These are phyloP conservation scores for Drosophila picticornis DNA, from an alignment of 2,888 invertebrate genomes.

Conservation along the genomic window DNA sequence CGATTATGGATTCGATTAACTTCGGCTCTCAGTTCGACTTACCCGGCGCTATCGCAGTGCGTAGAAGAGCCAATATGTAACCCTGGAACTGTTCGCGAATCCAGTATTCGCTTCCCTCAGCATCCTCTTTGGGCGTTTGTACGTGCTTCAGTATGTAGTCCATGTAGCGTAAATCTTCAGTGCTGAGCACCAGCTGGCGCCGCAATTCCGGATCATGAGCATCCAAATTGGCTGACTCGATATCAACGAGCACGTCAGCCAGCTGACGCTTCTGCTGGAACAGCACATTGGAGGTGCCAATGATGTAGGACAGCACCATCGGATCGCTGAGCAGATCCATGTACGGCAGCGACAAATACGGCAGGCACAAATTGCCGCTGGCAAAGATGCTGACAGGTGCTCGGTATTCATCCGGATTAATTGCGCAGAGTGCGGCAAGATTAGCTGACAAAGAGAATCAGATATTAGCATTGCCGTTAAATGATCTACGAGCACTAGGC, in stretches of 20 bases:
- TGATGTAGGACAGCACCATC: conserved; percentile 93
- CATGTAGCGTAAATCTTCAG: conserved; percentile 97
- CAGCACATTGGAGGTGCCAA: conserved; percentile 99
- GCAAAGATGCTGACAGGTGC: conserved; percentile 95
- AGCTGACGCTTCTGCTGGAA: conserved; percentile 97
- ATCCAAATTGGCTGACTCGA: conserved; percentile 94
- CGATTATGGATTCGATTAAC: background rate
- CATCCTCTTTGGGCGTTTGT: conserved; percentile 89
- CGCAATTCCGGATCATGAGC: conserved; percentile 91
- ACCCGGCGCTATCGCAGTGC: conserved; percentile 87
- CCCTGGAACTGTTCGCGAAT: conserved; percentile 96
- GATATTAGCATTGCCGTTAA: background rate
- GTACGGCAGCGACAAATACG: conserved; percentile 97
- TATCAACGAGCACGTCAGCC: conserved; percentile 96
- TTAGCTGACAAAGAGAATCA: conserved; percentile 66
- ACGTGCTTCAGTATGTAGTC: conserved; percentile 95
- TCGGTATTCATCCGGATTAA: conserved; percentile 89
- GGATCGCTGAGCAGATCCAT: conserved; percentile 95
- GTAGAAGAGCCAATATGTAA: conserved; percentile 92
- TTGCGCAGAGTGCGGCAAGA: conserved; percentile 78
- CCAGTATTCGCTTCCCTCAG: conserved; percentile 98
- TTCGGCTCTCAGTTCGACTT: background rate
- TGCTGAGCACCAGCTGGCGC: conserved; percentile 94
- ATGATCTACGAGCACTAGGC: background rate
- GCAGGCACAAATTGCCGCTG: conserved; percentile 96